Percentiles rank a stretch among this genome's conserved stretches.
Evolutionary conservation across 1,140 invertebrate genomes (phyloP).

Genomic region (Dreissena polymorpha): DNA sequence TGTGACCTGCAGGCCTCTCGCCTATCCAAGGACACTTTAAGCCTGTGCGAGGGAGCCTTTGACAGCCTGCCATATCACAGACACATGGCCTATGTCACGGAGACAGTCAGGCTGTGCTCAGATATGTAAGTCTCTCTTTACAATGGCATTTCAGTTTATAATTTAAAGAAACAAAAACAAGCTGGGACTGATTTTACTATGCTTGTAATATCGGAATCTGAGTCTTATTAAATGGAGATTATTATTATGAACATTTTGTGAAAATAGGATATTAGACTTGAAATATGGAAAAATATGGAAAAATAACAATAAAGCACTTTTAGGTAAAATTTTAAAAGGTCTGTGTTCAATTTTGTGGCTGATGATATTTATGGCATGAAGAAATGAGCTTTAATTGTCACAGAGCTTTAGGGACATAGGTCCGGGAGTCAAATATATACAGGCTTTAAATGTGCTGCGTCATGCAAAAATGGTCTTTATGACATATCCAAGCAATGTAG

Average conservation of each 20-base stretch:
- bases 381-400: too few species aligned
- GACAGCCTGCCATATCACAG: constrained; percentile 40
- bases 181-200: not conserved
- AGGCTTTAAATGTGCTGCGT: too few species aligned
- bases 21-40: constrained; percentile 40
- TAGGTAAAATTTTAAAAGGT: not conserved
- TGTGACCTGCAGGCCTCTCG: constrained; percentile 32
- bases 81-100: constrained; percentile 39
- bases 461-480: too few species aligned
- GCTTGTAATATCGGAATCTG: not conserved
- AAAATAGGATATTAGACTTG: not conserved
- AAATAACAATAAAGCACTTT: not conserved
- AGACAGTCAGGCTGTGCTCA: constrained; percentile 34
- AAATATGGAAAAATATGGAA: not conserved
- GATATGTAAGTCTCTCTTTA: constrained; percentile 46
- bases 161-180: not conserved
- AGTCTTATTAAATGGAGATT: not conserved
- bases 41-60: constrained; percentile 39
- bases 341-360: too few species aligned
- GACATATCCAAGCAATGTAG: too few species aligned
- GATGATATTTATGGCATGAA: too few species aligned
- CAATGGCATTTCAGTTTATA: not conserved
- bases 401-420: too few species aligned
- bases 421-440: too few species aligned
- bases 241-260: not conserved